Evolutionary conservation across 2,113 vertebrate genomes (phyloP).

Genomic region (Melanotaenia duboulayi): DNA sequence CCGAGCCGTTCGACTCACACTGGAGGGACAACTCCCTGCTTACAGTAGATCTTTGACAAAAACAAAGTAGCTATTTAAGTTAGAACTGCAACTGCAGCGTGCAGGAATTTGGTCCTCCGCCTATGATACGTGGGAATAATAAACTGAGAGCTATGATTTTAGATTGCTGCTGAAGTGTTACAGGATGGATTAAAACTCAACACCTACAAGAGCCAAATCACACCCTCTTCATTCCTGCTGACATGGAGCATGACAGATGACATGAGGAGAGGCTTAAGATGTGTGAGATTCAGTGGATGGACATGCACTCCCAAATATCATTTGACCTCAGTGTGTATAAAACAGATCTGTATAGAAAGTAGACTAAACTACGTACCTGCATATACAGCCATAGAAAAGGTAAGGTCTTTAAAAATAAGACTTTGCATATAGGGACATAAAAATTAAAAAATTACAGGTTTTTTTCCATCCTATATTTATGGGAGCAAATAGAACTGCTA

Average conservation of each 20-base stretch:
- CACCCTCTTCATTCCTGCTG: conserved; percentile 65
- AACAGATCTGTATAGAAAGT: conserved; percentile 2
- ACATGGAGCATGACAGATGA: conserved; percentile 29
- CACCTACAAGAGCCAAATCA: conserved; percentile 58
- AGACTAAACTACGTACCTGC: background rate
- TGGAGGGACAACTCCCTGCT: conserved; percentile 68
- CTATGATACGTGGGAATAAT: background rate
- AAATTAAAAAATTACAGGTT: background rate
- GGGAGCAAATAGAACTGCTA: background rate
- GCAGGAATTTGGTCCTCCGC: conserved; percentile 1
- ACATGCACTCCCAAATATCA: conserved; percentile 39
- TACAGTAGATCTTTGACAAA: conserved; percentile 18
- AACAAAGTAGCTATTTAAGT: conserved; percentile 5
- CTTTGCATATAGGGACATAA: too few relatives aligned
- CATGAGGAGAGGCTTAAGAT: conserved; percentile 31
- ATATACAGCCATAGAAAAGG: background rate
- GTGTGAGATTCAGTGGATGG: conserved; percentile 45
- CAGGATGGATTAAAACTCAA: conserved; percentile 57
- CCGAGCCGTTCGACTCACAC: conserved; percentile 65
- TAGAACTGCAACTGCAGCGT: conserved; percentile 10
- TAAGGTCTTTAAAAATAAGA: background rate
- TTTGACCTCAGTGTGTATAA: conserved; percentile 19
- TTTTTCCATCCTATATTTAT: background rate
- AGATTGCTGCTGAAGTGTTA: conserved; percentile 41
- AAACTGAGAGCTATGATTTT: conserved; percentile 21